phyloP scores from a whole-genome alignment of 2,888 invertebrate species.

The Metalampra italica region DNA sequence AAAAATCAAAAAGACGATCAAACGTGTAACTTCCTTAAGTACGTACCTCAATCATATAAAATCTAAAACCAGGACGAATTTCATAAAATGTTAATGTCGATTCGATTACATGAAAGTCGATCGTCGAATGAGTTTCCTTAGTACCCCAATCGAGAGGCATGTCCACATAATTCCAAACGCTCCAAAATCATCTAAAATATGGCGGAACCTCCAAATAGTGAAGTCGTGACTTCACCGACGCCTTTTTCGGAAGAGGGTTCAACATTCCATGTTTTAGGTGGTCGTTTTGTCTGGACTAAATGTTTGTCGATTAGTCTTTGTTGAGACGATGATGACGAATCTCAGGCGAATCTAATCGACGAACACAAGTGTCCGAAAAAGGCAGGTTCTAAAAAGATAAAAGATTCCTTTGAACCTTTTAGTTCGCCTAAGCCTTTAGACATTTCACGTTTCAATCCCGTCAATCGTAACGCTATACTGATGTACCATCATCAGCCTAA shows the following conservation, averaged over 20 bases:
- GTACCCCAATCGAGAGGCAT: slow-evolving; percentile 11
- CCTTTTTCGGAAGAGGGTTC: slow-evolving; percentile 48
- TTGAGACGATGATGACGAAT: not conserved
- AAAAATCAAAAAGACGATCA: no score
- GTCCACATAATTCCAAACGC: slow-evolving; percentile 29
- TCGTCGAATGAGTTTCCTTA: not conserved
- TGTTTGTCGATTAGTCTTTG: slow-evolving; percentile 18
- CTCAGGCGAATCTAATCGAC: not conserved
- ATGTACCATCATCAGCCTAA: no score
- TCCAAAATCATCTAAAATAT: slow-evolving; percentile 26
- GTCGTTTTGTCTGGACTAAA: slow-evolving; percentile 25
- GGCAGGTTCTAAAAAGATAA: not conserved
- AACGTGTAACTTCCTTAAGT: no score
- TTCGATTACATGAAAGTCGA: not conserved
- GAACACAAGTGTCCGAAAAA: not conserved
- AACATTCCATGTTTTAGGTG: slow-evolving; percentile 36
- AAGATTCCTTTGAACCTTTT: no score
- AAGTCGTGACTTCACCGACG: slow-evolving; percentile 52
- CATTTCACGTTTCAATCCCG: no score
- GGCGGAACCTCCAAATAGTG: slow-evolving; percentile 37
- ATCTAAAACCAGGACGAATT: no score
- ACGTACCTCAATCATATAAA: no score
- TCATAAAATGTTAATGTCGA: no score
- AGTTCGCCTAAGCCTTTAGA: no score
- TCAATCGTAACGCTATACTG: no score